phyloP scores from a whole-genome alignment of 2,113 vertebrate genomes.

The Delphinapterus leucas region DNA sequence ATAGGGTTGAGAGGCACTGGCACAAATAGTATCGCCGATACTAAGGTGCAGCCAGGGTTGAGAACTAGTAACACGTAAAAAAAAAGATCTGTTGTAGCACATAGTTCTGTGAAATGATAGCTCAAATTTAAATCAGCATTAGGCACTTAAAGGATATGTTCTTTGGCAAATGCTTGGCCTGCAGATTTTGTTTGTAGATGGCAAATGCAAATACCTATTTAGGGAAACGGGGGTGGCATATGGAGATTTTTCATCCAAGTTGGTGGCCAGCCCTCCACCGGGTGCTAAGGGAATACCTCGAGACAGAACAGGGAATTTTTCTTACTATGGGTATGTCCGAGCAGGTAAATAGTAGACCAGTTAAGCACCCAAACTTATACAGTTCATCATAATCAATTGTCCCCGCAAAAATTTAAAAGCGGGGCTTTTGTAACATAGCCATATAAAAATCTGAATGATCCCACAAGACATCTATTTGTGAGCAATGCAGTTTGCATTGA shows the following conservation, averaged over 20 bases:
- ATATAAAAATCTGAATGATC: neutral
- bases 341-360: neutral
- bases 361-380: neutral
- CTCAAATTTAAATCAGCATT: neutral
- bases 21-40: neutral
- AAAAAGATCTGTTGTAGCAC: no score
- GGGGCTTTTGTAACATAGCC: neutral
- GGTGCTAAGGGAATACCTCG: constrained; percentile 23
- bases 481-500: neutral
- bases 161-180: neutral
- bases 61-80: neutral
- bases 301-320: neutral
- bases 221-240: constrained; percentile 24
- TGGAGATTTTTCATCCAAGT: constrained; percentile 63
- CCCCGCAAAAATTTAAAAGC: neutral
- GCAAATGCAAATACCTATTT: constrained; percentile 55
- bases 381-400: neutral
- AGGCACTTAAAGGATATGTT: neutral
- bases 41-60: neutral
- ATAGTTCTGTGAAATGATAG: neutral
- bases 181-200: constrained; percentile 36
- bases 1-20: neutral
- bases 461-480: neutral
- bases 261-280: constrained; percentile 23
- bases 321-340: neutral